phyloP scores from a whole-genome alignment of 2,888 invertebrate genomes.

The Ormyrus rosae region DNA sequence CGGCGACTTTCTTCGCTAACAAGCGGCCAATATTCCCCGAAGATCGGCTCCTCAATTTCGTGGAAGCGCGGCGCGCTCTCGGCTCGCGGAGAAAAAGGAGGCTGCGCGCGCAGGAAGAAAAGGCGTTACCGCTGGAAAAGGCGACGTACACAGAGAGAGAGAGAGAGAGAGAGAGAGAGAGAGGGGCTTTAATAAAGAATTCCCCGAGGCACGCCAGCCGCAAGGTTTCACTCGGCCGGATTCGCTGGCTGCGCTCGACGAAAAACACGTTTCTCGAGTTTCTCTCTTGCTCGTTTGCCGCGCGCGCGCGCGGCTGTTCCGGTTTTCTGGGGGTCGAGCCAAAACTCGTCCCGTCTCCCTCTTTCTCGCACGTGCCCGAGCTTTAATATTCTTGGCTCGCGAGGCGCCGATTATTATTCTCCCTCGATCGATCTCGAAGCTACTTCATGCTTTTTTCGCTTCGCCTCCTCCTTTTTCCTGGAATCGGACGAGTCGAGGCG shows the following conservation, averaged over 20 bases:
- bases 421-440: slow-evolving; percentile 7
- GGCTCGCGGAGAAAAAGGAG: not conserved
- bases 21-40: too few species aligned
- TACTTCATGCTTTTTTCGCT: too few species aligned
- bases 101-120: not conserved
- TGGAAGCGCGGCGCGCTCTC: too few species aligned
- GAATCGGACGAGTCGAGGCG: not conserved
- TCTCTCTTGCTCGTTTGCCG: not conserved
- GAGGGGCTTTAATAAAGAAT: slow-evolving; percentile 29
- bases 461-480: not conserved
- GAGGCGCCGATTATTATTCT: slow-evolving; percentile 14
- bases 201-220: not conserved
- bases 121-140: too few species aligned
- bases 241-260: slow-evolving; percentile 1
- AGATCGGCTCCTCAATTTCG: not conserved
- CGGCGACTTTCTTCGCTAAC: too few species aligned
- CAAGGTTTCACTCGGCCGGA: slow-evolving; percentile 25
- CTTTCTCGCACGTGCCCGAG: not conserved
- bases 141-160: too few species aligned
- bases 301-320: slow-evolving; percentile 7
- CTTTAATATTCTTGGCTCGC: slow-evolving; percentile 38
- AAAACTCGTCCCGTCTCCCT: slow-evolving; percentile 1
- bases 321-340: slow-evolving; percentile 29
- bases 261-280: slow-evolving; percentile 48
- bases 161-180: too few species aligned